Evolutionary conservation across 1,140 invertebrate genomes (phyloP), one percentile per base, ranked within the genome.

Genomic region (Cephus cinctus): DNA sequence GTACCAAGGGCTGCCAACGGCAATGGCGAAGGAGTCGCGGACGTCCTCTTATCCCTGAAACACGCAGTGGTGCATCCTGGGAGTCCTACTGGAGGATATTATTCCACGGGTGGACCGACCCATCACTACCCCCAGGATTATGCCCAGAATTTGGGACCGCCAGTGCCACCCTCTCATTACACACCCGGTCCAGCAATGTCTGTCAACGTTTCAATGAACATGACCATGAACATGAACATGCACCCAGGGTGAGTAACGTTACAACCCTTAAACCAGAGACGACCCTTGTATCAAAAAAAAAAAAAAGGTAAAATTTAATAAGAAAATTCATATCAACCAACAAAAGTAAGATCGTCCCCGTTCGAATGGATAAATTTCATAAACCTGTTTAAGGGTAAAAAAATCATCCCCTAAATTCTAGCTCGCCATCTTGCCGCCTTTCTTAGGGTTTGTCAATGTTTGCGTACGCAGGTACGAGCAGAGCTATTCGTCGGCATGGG

Each of bases 191-290:
- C 82, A 0, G 81, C 84, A 12, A 96, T 97, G 93, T 93, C 90
- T 61, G 92, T 96, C 47, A 97, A 96, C 65, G 92, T 96, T 0
- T 94, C 92, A 45, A 96, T 96, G 94, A 95, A 94, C 69, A 96
- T 96, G 94, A 96, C 94, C 14, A 95, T 96, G 86, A 90, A 90
- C 69, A 90, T 90, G 40, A 65, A 75, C 66, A 59, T 86, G 83
- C 73, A 87, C 81, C 35, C 87, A 80, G 80, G 86, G 75, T 77
- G 49, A 65, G 51, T 53, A 9, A 27, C n/a, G n/a, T n/a, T n/a
- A n/a, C n/a, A n/a, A n/a, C n/a, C n/a, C n/a, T n/a, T n/a, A n/a
- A n/a, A n/a, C n/a, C n/a, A n/a, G n/a, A n/a, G n/a, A n/a, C n/a
- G n/a, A n/a, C n/a, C n/a, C n/a, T n/a, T n/a, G n/a, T n/a, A n/a